Conservation (phyloP, 30 jellyfish, hydroid and myxozoan genomes). For the Cassiopea andromeda region DNA sequence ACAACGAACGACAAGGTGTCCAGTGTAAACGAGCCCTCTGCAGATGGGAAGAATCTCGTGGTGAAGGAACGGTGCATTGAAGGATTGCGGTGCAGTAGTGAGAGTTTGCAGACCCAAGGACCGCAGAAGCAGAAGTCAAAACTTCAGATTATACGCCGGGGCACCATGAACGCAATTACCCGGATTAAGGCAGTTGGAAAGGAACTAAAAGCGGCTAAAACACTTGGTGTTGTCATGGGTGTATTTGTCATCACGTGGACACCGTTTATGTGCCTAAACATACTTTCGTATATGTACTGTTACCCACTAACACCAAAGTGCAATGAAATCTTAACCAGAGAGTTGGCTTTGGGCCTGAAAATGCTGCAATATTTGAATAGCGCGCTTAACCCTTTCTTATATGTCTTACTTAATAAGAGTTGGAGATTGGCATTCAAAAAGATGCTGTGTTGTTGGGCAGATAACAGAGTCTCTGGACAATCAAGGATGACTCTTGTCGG, state of each 20-base stretch:
- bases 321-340: slow-evolving; percentile 11
- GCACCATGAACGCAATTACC: slow-evolving; percentile 50
- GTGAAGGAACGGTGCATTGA: background rate
- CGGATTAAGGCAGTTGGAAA: slow-evolving; percentile 54
- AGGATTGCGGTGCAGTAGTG: background rate
- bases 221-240: slow-evolving; percentile 83
- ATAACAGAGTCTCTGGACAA: slow-evolving; percentile 26
- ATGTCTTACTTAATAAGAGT: slow-evolving; percentile 70
- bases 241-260: slow-evolving; percentile 87
- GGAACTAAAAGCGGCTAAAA: slow-evolving; percentile 92
- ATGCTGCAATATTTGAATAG: slow-evolving; percentile 84
- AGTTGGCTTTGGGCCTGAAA: slow-evolving; percentile 60
- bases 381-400: slow-evolving; percentile 85
- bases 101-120: background rate
- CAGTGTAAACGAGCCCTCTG: background rate
- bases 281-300: slow-evolving; percentile 54
- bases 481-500: slow-evolving; percentile 33
- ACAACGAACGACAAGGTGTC: slow-evolving; percentile 17
- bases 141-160: slow-evolving; percentile 32
- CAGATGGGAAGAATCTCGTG: background rate
- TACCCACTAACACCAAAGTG: slow-evolving; percentile 35
- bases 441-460: slow-evolving; percentile 55
- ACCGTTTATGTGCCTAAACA: slow-evolving; percentile 81
- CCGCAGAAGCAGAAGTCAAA: background rate
- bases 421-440: slow-evolving; percentile 84